Base-by-base conservation (phyloP, 2,888 invertebrate species). In the Lasius platythorax region DNA sequence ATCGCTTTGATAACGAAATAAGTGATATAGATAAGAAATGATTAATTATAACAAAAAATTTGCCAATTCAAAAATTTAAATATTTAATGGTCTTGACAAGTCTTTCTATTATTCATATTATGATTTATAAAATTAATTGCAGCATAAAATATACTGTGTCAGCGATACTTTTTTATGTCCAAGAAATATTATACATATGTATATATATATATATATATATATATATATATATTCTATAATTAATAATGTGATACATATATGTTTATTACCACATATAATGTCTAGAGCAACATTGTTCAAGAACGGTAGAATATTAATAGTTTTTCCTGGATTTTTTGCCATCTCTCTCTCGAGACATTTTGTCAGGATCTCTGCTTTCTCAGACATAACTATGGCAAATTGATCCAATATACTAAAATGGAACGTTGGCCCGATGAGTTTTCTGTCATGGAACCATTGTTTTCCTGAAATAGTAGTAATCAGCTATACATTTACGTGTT, bases 341-440 rank as follows among this genome's bases (percentile, higher is more conserved):
- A 91, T 50, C 40, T 89, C 67, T n/a, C 85, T 75, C 12, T 87
- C 85, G 0, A 94, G 87, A 23, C 90, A 84, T 11, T 95, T 91
- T 0, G 95, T 93, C 82, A 97, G 94, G 58, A 96, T 95, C 1
- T 93, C 92, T 0, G 96, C 94, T 87, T 96, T 96, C 8, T 94
- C 92, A 50, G 95, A 94, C 94, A 96, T 96, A 0, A 95, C 93
- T 9, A 94, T 94, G 2, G 95, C 93, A 87, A 96, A 96, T 9
- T 95, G 95, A 82, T 95, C 95, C 8, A 96, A 91, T 18, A 96
- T 95, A 84, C 95, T 95, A 84, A 95, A 95, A 89, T 96, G 96
- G 90, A 96, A 96, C 1, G 96, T 94, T 0, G 96, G 96, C 0
- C 95, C 96, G 40, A 96, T 96, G 90, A 96, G 94, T 92, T 96